Conservation (phyloP, 2,888 invertebrate genomes). For the Dugesia japonica region DNA sequence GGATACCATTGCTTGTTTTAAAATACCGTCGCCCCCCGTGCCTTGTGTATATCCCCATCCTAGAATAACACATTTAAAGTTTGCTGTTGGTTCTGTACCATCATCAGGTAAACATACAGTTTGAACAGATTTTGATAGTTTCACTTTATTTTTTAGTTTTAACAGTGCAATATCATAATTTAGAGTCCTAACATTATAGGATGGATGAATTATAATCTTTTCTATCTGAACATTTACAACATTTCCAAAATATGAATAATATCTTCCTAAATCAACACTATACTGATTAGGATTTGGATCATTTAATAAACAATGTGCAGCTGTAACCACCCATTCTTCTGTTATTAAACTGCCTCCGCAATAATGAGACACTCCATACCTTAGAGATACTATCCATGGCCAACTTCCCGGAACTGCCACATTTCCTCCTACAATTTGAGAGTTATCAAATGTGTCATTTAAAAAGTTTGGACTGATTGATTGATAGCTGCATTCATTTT, state of each 20-base stretch:
- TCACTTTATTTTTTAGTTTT: conserved; percentile 14
- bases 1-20: not conserved
- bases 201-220: conserved; percentile 5
- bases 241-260: not conserved
- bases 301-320: conserved; percentile 23
- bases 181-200: not conserved
- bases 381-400: conserved; percentile 25
- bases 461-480: not conserved
- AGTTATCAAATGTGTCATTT: not conserved
- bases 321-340: not conserved
- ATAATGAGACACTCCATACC: not conserved
- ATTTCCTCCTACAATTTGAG: conserved; percentile 14
- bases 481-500: conserved; percentile 4
- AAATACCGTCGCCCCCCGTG: not conserved
- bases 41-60: conserved; percentile 17
- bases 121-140: not conserved
- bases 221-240: not conserved
- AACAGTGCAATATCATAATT: not conserved
- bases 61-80: not conserved
- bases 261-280: not conserved
- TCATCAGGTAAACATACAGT: not conserved
- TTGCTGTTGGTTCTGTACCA: not conserved
- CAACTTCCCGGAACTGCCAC: not conserved
- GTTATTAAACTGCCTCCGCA: conserved; percentile 25
- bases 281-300: not conserved